phyloP scores from a whole-genome alignment of 2,113 vertebrate species.

The Corythoichthys haematopterus region DNA sequence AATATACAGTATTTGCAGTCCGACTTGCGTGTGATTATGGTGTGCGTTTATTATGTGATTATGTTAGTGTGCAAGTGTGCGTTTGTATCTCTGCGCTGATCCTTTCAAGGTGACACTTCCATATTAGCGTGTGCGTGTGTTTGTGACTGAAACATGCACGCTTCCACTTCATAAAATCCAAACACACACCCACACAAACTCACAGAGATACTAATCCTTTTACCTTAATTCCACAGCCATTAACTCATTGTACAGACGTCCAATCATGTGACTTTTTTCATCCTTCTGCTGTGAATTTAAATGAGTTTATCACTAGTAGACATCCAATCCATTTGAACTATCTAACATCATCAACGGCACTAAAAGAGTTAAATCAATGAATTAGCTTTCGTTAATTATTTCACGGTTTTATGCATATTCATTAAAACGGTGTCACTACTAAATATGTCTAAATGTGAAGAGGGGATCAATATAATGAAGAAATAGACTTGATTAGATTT shows the following conservation, averaged over 20 bases:
- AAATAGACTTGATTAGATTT: neutral
- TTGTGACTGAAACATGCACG: neutral
- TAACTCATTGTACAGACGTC: too few relatives aligned
- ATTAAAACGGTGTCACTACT: neutral
- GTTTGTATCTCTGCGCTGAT: too few relatives aligned
- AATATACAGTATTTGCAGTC: too few relatives aligned
- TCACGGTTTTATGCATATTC: neutral
- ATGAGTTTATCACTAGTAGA: too few relatives aligned
- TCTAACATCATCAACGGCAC: too few relatives aligned
- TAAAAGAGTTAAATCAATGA: neutral
- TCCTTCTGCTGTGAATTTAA: too few relatives aligned
- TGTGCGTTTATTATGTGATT: too few relatives aligned
- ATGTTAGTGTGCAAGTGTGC: too few relatives aligned
- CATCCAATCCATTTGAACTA: too few relatives aligned
- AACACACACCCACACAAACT: neutral
- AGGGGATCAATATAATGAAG: neutral
- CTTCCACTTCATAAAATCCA: neutral
- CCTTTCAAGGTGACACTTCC: conserved; percentile 57
- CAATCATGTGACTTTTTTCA: too few relatives aligned
- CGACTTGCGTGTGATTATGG: too few relatives aligned
- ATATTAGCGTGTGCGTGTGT: conserved; percentile 24
- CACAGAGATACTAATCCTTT: neutral
- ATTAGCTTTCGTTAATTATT: neutral
- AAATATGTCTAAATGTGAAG: neutral
- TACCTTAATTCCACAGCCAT: neutral